Percentiles rank a stretch among this genome's conserved stretches.
Conservation (phyloP, 2,888 invertebrate genomes). For the Dioctria rufipes region DNA sequence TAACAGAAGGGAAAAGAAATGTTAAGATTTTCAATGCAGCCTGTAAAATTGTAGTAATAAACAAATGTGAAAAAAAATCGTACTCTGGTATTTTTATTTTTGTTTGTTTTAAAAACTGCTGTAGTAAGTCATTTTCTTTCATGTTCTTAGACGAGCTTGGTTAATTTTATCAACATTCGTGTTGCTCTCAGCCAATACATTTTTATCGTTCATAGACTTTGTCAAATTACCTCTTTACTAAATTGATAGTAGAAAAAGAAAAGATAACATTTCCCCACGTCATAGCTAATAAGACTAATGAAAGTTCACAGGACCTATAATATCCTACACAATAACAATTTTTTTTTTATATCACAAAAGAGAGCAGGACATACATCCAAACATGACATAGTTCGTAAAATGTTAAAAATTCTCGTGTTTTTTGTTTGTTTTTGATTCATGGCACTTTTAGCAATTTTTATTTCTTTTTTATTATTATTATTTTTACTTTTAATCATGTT, state of each 20-base stretch:
- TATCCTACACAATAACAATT: constrained; percentile 30
- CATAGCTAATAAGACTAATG: not conserved
- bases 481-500: constrained; percentile 44
- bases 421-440: not conserved
- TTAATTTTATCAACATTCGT: too few species aligned
- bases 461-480: constrained; percentile 30
- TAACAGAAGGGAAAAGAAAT: too few species aligned
- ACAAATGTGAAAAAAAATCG: too few species aligned
- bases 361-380: constrained; percentile 46
- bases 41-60: too few species aligned
- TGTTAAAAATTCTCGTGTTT: constrained; percentile 48
- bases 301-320: constrained; percentile 13
- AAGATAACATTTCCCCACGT: not conserved
- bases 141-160: too few species aligned
- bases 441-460: constrained; percentile 48
- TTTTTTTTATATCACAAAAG: constrained; percentile 43
- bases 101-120: too few species aligned
- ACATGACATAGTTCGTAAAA: constrained; percentile 39
- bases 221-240: constrained; percentile 22
- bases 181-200: too few species aligned
- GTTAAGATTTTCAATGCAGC: too few species aligned
- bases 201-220: not conserved
- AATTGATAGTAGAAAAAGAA: constrained; percentile 6
- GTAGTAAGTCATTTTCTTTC: too few species aligned
- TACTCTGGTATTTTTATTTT: too few species aligned